Conservation (phyloP, 2,113 vertebrate genomes). For the Kryptolebias marmoratus region DNA sequence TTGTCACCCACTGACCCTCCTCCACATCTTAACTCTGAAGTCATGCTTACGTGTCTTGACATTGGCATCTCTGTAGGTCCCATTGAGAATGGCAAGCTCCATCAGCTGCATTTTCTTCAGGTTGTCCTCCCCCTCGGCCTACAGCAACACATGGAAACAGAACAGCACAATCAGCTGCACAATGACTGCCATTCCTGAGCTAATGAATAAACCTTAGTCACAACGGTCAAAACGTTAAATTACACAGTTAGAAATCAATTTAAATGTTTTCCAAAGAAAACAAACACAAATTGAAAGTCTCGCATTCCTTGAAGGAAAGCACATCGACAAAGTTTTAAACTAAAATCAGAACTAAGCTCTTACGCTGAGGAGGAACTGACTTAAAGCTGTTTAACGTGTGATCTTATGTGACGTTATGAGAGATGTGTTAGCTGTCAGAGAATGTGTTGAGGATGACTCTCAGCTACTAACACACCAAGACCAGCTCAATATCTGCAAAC, state of each 20-base stretch:
- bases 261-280: not conserved
- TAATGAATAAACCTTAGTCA: conserved; percentile 32
- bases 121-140: conserved; percentile 99
- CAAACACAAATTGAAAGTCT: too few relatives aligned
- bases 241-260: conserved; percentile 2
- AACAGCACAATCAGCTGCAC: conserved; percentile 50
- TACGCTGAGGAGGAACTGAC: too few relatives aligned
- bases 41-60: conserved; percentile 96
- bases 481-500: too few relatives aligned
- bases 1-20: conserved; percentile 58
- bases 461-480: too few relatives aligned
- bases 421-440: too few relatives aligned
- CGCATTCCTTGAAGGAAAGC: too few relatives aligned
- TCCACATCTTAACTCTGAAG: conserved; percentile 57
- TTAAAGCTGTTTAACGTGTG: too few relatives aligned
- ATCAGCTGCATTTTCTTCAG: conserved; percentile 99
- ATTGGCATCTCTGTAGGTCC: conserved; percentile 99
- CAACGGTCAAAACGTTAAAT: conserved; percentile 22
- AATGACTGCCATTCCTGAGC: conserved; percentile 17
- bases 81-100: conserved; percentile 98
- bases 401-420: too few relatives aligned
- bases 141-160: conserved; percentile 30
- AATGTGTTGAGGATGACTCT: too few relatives aligned
- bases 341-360: too few relatives aligned
- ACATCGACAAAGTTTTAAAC: too few relatives aligned